Evolutionary conservation across 2,113 vertebrate genomes (phyloP), one percentile per base, ranked within the genome.

Genomic region (Agapornis roseicollis): DNA sequence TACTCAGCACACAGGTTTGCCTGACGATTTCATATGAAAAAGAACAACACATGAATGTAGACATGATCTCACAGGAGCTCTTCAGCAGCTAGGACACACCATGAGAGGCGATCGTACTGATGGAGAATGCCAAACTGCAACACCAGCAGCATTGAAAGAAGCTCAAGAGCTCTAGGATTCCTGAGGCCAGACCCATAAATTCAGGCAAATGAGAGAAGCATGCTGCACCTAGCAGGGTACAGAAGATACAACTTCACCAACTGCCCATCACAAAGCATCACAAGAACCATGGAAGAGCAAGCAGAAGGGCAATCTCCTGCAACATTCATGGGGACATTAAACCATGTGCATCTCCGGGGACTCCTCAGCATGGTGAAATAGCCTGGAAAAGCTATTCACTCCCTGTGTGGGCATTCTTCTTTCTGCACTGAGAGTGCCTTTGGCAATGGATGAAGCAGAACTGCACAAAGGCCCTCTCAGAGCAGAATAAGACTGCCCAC

Each of bases 381-480:
- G 93, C 58, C 87, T 82, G 81, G 87, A 96, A 97, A 92, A 94
- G 87, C 63, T 61, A 85, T 88, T 83, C 1, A 0, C 95, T 95
- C 95, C 61, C 94, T 97, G 94, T 97, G 96, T 95, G 96, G 96
- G 95, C 95, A 97, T 95, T 97, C 93, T 81, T 97, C 77, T 92
- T 76, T 90, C 93, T 95, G 93, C 71, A 77, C 87, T 82, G 53
- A 85, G 94, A 93, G 70, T 29, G 94, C 53, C 87, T 94, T 85
- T 96, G 96, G 96, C 95, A 94, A 37, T 10, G 63, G 94, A 97
- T 96, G 71, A 96, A 97, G 96, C 89, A 87, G 81, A 96, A 91
- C 91, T 66, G 87, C 91, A 97, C 93, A 97, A 96, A 97, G 79
- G 78, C 91, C 84, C 71, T 96, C 94, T 82, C 42, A 46, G 87